Conservation (phyloP, 2,797 vertebrate genomes). For the Cossypha niveicapilla region DNA sequence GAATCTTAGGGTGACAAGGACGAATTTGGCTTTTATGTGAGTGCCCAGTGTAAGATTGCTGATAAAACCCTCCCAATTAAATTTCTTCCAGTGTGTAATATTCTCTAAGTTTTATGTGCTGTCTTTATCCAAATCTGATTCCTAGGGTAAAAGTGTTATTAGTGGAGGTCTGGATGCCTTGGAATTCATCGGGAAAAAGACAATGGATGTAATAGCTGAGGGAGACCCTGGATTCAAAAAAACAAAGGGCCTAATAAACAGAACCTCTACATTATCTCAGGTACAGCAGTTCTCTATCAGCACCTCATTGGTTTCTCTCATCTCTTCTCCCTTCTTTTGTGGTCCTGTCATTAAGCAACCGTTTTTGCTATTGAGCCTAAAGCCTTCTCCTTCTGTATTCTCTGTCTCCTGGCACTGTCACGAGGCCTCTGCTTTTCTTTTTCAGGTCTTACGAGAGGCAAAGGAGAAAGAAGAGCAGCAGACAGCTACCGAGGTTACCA, state of each 20-base stretch:
- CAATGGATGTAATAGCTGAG: conserved; percentile 98
- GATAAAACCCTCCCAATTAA: not conserved
- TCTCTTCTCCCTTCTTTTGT: not conserved
- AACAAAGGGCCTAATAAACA: conserved; percentile 91
- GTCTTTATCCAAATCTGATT: conserved; percentile 6
- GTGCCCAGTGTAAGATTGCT: not conserved
- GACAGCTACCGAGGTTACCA: conserved; percentile 73
- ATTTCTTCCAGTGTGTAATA: not conserved
- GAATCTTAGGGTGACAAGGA: not conserved
- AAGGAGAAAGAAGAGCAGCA: conserved; percentile 91
- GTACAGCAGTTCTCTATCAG: conserved; percentile 56
- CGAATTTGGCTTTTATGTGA: not conserved
- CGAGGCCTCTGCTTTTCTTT: conserved; percentile 35
- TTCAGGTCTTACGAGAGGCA: conserved; percentile 90
- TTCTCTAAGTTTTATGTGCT: not conserved
- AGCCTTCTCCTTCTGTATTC: not conserved
- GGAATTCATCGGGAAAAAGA: conserved; percentile 98
- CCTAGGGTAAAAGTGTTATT: conserved; percentile 89
- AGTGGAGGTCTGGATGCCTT: conserved; percentile 92
- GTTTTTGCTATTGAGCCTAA: not conserved
- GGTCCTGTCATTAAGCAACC: not conserved
- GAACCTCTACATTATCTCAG: conserved; percentile 90
- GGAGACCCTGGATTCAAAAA: conserved; percentile 96
- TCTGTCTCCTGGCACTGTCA: not conserved
- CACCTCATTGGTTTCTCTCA: not conserved